Conservation (phyloP, 2,888 invertebrate genomes). For the Calameuta idolon region DNA sequence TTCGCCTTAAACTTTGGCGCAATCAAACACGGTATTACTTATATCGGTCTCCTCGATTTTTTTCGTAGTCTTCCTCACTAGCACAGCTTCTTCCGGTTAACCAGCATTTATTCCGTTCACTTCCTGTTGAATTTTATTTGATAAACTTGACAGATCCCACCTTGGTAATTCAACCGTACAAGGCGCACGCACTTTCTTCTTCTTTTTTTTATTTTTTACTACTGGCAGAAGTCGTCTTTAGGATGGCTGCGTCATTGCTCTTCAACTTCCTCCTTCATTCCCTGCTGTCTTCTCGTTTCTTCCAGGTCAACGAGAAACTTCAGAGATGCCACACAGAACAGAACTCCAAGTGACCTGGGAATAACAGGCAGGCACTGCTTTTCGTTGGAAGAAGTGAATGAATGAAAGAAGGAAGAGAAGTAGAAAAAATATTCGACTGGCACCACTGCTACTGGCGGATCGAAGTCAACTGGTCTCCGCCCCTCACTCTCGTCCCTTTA, state of each 20-base stretch:
- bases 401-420: not conserved
- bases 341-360: not conserved
- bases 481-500: slow-evolving; percentile 61
- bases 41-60: not conserved
- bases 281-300: not conserved
- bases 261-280: not conserved
- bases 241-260: not conserved
- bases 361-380: not conserved
- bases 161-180: not conserved
- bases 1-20: not conserved
- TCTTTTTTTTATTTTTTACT: not conserved
- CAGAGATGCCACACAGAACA: not conserved
- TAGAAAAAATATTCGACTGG: not conserved
- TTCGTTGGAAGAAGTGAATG: not conserved
- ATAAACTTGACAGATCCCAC: not conserved
- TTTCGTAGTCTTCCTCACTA: not conserved
- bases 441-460: slow-evolving; percentile 29
- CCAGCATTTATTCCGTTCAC: not conserved
- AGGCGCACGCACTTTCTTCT: not conserved
- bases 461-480: slow-evolving; percentile 62
- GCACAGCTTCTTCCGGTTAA: not conserved
- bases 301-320: not conserved
- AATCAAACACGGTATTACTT: not conserved
- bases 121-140: not conserved
- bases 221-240: not conserved